Evolutionary conservation across 2,113 vertebrate genomes (phyloP).

Genomic region (Mustelus asterias): DNA sequence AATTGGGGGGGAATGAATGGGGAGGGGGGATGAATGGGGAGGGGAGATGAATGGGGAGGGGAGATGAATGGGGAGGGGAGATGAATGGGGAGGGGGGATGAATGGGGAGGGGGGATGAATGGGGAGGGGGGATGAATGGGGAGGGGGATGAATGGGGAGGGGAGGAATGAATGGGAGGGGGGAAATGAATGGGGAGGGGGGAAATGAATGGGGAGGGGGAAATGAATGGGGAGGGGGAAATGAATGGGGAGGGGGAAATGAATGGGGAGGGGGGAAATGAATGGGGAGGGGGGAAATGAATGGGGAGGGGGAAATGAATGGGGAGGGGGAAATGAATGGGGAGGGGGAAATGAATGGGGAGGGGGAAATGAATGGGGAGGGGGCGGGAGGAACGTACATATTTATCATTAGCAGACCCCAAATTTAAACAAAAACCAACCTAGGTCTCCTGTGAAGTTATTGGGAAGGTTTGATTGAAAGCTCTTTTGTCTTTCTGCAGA

Average conservation of each 20-base stretch:
- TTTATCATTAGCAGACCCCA: too few relatives aligned
- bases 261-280: neutral
- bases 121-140: neutral
- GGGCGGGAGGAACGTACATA: too few relatives aligned
- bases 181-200: neutral
- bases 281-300: neutral
- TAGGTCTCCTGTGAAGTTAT: neutral
- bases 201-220: neutral
- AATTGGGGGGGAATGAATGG: neutral
- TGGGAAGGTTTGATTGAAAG: too few relatives aligned
- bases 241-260: too few relatives aligned
- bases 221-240: neutral
- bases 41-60: neutral
- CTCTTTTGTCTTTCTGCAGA: too few relatives aligned
- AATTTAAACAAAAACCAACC: too few relatives aligned
- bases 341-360: neutral
- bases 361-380: too few relatives aligned
- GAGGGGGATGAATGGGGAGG: neutral
- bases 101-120: neutral
- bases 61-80: too few relatives aligned
- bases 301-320: neutral
- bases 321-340: neutral
- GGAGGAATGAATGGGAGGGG: neutral
- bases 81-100: too few relatives aligned
- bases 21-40: neutral